These are phyloP conservation scores for Gobio gobio DNA, from an alignment of 2,113 vertebrate genomes.

Conservation along the genomic window DNA sequence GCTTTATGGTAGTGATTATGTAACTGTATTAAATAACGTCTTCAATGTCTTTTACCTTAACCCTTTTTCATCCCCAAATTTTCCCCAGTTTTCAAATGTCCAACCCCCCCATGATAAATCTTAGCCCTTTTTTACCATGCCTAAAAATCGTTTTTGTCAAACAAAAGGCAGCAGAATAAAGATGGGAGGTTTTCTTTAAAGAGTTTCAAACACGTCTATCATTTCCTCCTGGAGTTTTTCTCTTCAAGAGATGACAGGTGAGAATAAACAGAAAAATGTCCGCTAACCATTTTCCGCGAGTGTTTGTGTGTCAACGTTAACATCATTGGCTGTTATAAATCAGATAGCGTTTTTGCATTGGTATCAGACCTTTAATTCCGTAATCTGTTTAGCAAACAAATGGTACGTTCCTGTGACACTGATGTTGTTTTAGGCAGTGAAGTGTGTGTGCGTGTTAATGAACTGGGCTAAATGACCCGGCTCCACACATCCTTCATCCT, in stretches of 20 bases:
- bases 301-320: not conserved
- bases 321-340: constrained; percentile 10
- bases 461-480: constrained; percentile 46
- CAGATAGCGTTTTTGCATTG: not conserved
- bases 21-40: constrained; percentile 7
- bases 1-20: constrained; percentile 11
- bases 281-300: not conserved
- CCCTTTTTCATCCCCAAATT: not conserved
- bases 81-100: not conserved
- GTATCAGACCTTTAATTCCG: constrained; percentile 16
- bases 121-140: not conserved
- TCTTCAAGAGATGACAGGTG: not conserved
- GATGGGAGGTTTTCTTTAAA: not conserved
- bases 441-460: constrained; percentile 45
- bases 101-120: not conserved
- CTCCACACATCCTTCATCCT: constrained; percentile 37
- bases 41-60: not conserved
- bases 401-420: constrained; percentile 37
- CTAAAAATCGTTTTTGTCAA: not conserved
- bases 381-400: constrained; percentile 50
- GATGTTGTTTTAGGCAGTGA: constrained; percentile 36
- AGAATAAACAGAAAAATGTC: not conserved
- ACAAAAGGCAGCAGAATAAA: constrained; percentile 1
- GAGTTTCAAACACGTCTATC: not conserved
- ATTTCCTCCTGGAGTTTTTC: constrained; percentile 2